Evolutionary conservation across 37 sponge, comb jelly and placozoan genomes (phyloP), one percentile per base, ranked within the genome.

Genomic region (Dysidea cf. avara): DNA sequence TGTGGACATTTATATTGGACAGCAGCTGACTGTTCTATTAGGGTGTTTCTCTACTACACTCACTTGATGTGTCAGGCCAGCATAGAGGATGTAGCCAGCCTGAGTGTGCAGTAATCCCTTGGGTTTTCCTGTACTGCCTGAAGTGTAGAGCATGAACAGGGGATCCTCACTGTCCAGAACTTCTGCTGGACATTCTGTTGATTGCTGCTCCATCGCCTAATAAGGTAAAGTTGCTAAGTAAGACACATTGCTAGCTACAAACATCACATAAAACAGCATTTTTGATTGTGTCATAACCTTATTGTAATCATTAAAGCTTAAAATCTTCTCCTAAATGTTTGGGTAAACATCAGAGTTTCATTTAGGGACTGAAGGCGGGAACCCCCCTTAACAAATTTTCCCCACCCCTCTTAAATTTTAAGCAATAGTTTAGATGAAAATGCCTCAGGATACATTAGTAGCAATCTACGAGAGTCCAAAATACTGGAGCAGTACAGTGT

Each of bases 91-190:
- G 66, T 97, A 97, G 30, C 99, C 99, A 48, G 92, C 99, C 46
- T 94, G 94, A 18, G 99, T 94, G 86, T 97, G 97, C 18, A 92
- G 63, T 21, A 97, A 82, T 36, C 99, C 99, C 56, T 97, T 97
- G 34, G 95, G 95, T 18, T 87, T 88, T 1, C 99, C 99, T 76
- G 99, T 97, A 78, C 92, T 91, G 46, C 99, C 99, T 1, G 95
- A 94, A 0, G 99, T 97, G 68, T 97, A 94, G 46, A 97, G 76
- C 92, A 97, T 87, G 68, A 94, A 97, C 59, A 97, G 86, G 17
- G 55, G 82, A 66, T 91, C 95, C 66, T 97, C 99, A 78, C 92
- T 90, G 79, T 94, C 90, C 78, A 97, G 30, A 36, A 77, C 75
- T 74, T 86, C 95, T 22, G 95, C 80, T 51, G 83, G 66, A 72